Evolutionary conservation across 2,113 vertebrate species (phyloP).

Genomic region (Cyanoderma ruficeps): DNA sequence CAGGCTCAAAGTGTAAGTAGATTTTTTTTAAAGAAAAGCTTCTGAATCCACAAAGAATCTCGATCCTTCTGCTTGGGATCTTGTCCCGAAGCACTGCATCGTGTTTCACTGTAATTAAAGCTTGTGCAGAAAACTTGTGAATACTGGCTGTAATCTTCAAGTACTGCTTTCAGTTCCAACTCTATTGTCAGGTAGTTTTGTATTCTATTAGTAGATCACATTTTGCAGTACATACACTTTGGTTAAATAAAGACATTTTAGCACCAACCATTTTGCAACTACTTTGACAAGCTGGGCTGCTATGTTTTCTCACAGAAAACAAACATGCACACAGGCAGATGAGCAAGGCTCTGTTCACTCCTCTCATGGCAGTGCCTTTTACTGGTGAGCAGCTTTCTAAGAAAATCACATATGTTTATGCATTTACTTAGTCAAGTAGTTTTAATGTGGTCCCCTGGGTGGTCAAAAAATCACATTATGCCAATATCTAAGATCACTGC

Average conservation of each 20-base stretch:
- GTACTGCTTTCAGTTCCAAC: background rate
- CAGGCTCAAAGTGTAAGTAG: background rate
- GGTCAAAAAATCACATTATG: background rate
- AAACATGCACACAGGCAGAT: background rate
- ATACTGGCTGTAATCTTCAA: background rate
- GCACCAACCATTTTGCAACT: background rate
- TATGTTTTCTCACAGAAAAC: background rate
- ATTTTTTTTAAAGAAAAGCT: background rate
- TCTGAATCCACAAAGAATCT: background rate
- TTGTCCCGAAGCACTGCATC: background rate
- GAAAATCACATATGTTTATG: background rate
- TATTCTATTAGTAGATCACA: background rate
- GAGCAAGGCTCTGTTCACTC: background rate
- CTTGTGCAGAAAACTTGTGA: background rate
- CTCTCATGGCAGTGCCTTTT: background rate
- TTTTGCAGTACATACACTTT: background rate
- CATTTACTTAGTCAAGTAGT: background rate
- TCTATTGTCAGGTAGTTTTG: background rate
- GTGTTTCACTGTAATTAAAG: background rate
- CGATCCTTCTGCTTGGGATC: background rate
- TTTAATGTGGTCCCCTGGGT: background rate
- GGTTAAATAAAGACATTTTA: background rate
- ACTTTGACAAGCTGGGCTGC: background rate
- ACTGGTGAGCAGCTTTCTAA: background rate
- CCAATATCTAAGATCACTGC: background rate